These are phyloP conservation scores for Monodelphis domestica DNA, from an alignment of 2,797 vertebrate genomes.

Conservation along the genomic window DNA sequence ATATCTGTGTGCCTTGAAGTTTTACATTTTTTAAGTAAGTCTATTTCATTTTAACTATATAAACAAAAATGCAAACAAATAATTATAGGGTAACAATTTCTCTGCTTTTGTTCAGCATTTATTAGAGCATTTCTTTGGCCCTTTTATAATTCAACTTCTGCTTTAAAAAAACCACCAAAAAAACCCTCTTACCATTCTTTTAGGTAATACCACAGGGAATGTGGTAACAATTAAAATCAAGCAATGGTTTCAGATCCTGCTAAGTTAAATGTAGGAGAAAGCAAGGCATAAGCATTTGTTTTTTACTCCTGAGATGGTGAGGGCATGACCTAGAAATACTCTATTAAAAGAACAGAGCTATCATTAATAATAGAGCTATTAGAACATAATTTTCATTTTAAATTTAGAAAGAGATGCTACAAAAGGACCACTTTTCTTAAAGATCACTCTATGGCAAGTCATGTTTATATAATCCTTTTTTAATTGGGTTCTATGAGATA, in stretches of 20 bases:
- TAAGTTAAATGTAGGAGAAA: conserved; percentile 74
- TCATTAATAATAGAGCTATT: conserved; percentile 78
- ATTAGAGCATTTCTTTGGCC: neutral
- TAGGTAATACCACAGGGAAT: conserved; percentile 56
- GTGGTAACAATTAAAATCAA: conserved; percentile 81
- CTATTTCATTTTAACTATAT: conserved; percentile 64
- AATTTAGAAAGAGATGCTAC: conserved; percentile 76
- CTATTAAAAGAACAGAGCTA: conserved; percentile 79
- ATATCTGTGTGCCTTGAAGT: conserved; percentile 10
- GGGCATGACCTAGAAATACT: conserved; percentile 78
- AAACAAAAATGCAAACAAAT: conserved; percentile 62
- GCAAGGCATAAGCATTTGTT: conserved; percentile 65
- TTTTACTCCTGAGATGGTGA: conserved; percentile 60
- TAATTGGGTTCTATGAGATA: conserved; percentile 80
- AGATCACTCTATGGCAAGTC: conserved; percentile 77
- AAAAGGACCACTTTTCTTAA: conserved; percentile 81
- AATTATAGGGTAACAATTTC: conserved; percentile 4
- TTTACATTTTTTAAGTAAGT: conserved; percentile 25
- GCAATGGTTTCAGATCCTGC: conserved; percentile 61
- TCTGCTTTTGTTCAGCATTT: conserved; percentile 36
- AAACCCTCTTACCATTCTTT: too few relatives aligned
- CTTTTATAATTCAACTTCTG: conserved; percentile 27
- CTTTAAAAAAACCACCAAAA: conserved; percentile 8
- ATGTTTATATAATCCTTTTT: conserved; percentile 82
- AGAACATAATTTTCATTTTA: conserved; percentile 80